phyloP scores from a whole-genome alignment of 2,888 invertebrate species.

The Mesochorus sp. region DNA sequence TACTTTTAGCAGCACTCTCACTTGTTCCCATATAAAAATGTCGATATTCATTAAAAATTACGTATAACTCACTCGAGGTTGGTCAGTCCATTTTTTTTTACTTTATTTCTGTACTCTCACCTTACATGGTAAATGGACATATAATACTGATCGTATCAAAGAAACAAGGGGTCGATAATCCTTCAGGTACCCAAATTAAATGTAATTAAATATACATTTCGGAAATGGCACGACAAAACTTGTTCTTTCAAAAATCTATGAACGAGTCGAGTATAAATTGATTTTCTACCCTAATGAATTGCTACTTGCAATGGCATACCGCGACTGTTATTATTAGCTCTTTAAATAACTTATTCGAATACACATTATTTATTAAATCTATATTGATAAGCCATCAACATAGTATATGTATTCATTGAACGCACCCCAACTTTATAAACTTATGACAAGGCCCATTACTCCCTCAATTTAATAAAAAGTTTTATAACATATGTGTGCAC shows the following conservation, averaged over 20 bases:
- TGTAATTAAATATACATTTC: not conserved
- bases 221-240: not conserved
- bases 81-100: too few relatives aligned
- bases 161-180: too few relatives aligned
- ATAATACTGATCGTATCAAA: not conserved
- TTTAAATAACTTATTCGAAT: too few relatives aligned
- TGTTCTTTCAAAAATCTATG: too few relatives aligned
- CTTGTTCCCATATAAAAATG: not conserved
- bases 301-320: too few relatives aligned
- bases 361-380: not conserved
- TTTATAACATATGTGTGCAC: too few relatives aligned
- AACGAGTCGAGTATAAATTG: too few relatives aligned
- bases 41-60: constrained; percentile 1
- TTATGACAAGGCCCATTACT: not conserved
- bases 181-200: constrained; percentile 22
- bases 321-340: too few relatives aligned
- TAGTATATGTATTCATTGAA: not conserved
- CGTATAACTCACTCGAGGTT: not conserved
- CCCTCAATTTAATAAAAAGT: not conserved
- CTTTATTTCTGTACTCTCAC: too few relatives aligned
- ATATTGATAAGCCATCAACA: not conserved
- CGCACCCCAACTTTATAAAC: not conserved
- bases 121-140: too few relatives aligned
- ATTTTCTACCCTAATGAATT: too few relatives aligned
- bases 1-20: not conserved